Evolutionary conservation across 2,113 vertebrate genomes (phyloP).

Genomic region (Archocentrus centrarchus): DNA sequence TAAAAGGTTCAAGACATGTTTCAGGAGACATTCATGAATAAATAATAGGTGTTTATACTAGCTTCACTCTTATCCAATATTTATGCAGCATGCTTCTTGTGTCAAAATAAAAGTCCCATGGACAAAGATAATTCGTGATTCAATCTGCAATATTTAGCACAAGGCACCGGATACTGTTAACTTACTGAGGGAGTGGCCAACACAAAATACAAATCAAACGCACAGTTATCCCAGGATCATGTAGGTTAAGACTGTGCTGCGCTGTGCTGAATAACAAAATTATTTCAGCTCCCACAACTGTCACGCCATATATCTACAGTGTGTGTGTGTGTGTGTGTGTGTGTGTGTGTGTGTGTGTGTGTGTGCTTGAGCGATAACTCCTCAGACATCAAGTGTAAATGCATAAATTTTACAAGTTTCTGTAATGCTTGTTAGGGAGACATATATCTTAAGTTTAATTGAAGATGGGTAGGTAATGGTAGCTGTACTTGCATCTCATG

Average conservation of each 20-base stretch:
- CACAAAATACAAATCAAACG: constrained; percentile 7
- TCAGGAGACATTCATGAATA: constrained; percentile 49
- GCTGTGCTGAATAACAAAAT: constrained; percentile 6
- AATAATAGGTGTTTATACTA: constrained; percentile 42
- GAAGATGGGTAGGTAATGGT: constrained; percentile 21
- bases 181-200: not conserved
- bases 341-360: not conserved
- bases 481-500: constrained; percentile 30
- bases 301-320: not conserved
- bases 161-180: not conserved
- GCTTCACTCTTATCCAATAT: constrained; percentile 37
- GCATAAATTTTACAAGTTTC: constrained; percentile 9
- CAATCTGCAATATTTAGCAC: constrained; percentile 32
- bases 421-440: constrained; percentile 17
- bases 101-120: constrained; percentile 30
- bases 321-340: not conserved
- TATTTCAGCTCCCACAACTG: not conserved
- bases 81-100: constrained; percentile 13
- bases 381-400: not conserved
- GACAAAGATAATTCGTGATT: constrained; percentile 36
- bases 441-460: constrained; percentile 33
- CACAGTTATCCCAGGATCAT: not conserved
- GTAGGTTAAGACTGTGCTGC: not conserved
- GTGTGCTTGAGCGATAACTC: not conserved
- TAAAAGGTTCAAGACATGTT: constrained; percentile 49